Base-by-base conservation (phyloP, 2,888 invertebrate genomes). In the Kryphioiulus occultus region DNA sequence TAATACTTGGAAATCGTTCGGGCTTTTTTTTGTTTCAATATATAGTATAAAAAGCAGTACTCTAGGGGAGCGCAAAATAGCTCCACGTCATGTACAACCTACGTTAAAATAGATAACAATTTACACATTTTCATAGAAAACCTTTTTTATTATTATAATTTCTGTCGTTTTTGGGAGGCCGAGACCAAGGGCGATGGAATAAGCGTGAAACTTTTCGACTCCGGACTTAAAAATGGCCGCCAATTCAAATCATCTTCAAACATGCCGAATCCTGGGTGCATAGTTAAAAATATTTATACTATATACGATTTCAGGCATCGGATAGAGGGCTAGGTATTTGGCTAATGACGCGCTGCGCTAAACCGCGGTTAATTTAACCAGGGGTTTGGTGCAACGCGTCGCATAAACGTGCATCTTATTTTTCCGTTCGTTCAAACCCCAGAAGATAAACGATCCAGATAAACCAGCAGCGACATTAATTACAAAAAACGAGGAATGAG, bases 81-180 rank as follows among this genome's bases (percentile, higher is more conserved):
- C 59, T 59, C 59, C 59, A 22, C 59, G n/a, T 59, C 59, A 59
- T 59, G n/a, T 59, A 59, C 59, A 59, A n/a, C 59, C 59, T 59
- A 59, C 59, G 22, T 59, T 59, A 59, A 59, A 59, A 59, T 59
- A 59, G 59, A 59, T 59, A 59, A 59, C 59, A 59, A 59, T 59
- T 59, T 59, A 59, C 59, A 59, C n/a, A 59, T 59, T 59, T 59
- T 59, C 59, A 59, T 59, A 59, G 59, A 59, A 59, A 59, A 59
- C 59, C 59, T 59, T 59, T 22, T n/a, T 5, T 59, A 59, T 47
- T 47, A 47, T 47, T 47, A 59, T 59, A 59, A 59, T 59, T 59
- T 42, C 42, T 59, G 59, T 59, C n/a, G 59, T 59, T 59, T 59
- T 59, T 59, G n/a, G n/a, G 59, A 59, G 22, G 59, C n/a, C 19